Evolutionary conservation across 2,888 invertebrate genomes (phyloP).

Genomic region (Amitus sp.): DNA sequence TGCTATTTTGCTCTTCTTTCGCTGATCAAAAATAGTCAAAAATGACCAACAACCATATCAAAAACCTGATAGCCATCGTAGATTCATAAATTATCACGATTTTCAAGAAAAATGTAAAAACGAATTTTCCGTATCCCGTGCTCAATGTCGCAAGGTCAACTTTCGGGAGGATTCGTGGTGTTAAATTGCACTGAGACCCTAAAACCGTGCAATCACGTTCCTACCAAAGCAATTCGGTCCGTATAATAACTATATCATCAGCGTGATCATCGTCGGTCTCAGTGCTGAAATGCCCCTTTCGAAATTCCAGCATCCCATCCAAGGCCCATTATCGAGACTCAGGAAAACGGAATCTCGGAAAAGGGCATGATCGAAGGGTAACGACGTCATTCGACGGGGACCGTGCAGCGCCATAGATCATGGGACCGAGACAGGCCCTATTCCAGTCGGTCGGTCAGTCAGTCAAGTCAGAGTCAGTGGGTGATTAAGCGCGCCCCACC

Average conservation of each 20-base stretch:
- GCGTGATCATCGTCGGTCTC: background rate
- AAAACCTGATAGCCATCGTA: no score
- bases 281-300: background rate
- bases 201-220: slow-evolving; percentile 2
- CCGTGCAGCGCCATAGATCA: slow-evolving; percentile 4
- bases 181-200: background rate
- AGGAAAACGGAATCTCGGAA: background rate
- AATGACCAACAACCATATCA: no score
- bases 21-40: no score
- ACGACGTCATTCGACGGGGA: no score
- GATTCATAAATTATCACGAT: no score
- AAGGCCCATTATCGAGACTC: background rate
- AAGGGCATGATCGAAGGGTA: background rate
- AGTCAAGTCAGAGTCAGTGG: slow-evolving; percentile 42
- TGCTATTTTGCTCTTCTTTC: no score
- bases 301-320: background rate
- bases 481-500: slow-evolving; percentile 42
- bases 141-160: no score
- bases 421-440: slow-evolving; percentile 30
- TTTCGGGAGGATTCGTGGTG: no score
- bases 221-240: background rate
- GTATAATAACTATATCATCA: slow-evolving; percentile 8
- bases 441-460: slow-evolving; percentile 45
- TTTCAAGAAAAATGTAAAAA: no score
- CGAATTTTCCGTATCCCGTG: no score